Percentiles rank a stretch among this genome's conserved stretches.
These are phyloP conservation scores for Parambassis ranga DNA, from an alignment of 2,797 vertebrate genomes.

Conservation along the genomic window DNA sequence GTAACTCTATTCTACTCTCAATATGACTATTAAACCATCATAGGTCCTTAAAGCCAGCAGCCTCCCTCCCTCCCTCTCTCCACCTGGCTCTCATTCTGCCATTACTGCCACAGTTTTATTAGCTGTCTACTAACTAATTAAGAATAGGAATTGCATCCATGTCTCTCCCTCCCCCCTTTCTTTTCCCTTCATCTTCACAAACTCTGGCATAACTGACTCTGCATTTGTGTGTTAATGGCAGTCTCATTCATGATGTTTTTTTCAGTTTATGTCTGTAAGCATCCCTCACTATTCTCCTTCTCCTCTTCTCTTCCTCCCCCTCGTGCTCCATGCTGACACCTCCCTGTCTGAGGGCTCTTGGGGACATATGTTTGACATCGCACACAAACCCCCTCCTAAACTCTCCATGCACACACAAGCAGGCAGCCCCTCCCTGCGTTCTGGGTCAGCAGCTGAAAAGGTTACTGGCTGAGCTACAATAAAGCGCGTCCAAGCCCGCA, in stretches of 20 bases:
- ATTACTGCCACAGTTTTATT: slow-evolving; percentile 73
- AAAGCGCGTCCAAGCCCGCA: slow-evolving; percentile 90
- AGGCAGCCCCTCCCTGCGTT: slow-evolving; percentile 77
- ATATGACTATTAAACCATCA: slow-evolving; percentile 82
- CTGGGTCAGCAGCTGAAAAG: slow-evolving; percentile 96
- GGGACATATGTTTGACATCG: slow-evolving; percentile 92
- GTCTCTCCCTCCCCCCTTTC: slow-evolving; percentile 32
- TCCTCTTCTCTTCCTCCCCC: slow-evolving; percentile 38
- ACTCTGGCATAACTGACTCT: slow-evolving; percentile 48
- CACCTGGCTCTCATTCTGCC: slow-evolving; percentile 78
- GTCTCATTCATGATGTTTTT: slow-evolving; percentile 58
- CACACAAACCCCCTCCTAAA: slow-evolving; percentile 40
- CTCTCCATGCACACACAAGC: slow-evolving; percentile 10
- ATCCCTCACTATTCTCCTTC: slow-evolving; percentile 40
- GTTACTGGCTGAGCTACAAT: slow-evolving; percentile 93
- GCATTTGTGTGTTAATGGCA: slow-evolving; percentile 26
- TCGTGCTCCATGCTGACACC: slow-evolving; percentile 59
- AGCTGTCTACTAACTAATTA: slow-evolving; percentile 82
- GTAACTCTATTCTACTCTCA: slow-evolving; percentile 78
- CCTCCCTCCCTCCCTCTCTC: slow-evolving; percentile 60
- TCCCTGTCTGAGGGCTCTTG: slow-evolving; percentile 74
- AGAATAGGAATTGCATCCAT: slow-evolving; percentile 71
- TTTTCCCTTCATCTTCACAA: slow-evolving; percentile 16
- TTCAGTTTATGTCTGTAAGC: slow-evolving; percentile 57
- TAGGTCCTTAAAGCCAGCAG: slow-evolving; percentile 76